A percentile compares a stretch with the other conserved stretches of the same genome.
Conservation (phyloP, 2,888 invertebrate genomes). For the Norana najaformis region DNA sequence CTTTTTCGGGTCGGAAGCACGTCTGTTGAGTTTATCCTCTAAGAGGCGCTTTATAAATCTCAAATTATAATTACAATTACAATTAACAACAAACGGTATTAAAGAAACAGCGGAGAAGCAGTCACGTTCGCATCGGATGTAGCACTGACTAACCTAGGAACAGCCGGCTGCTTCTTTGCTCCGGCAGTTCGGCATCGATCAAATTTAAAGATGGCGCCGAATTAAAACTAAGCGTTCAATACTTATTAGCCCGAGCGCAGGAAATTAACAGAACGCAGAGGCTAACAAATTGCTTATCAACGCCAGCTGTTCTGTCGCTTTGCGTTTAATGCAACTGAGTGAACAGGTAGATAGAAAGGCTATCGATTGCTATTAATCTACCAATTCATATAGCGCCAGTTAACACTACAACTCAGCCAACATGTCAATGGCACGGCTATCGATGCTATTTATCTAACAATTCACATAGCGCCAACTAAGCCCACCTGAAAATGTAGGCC, state of each 20-base stretch:
- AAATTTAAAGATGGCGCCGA: neutral
- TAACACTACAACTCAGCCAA: too few species aligned
- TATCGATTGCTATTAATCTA: constrained; percentile 5
- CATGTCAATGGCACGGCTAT: too few species aligned
- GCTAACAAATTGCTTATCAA: neutral
- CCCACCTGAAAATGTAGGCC: too few species aligned
- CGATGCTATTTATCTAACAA: too few species aligned
- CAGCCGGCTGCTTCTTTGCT: neutral
- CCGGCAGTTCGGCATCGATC: neutral
- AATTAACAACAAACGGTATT: too few species aligned
- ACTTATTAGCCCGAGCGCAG: neutral
- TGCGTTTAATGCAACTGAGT: neutral
- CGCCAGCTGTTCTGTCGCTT: neutral
- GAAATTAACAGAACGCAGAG: neutral
- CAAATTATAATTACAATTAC: too few species aligned
- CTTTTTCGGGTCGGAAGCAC: too few species aligned
- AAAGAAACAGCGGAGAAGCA: too few species aligned
- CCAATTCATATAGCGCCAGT: neutral
- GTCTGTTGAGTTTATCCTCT: too few species aligned
- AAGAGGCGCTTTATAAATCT: too few species aligned
- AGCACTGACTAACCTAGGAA: neutral
- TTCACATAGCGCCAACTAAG: too few species aligned
- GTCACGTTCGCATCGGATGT: too few species aligned
- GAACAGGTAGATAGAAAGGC: neutral
- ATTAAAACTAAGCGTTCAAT: neutral